Evolutionary conservation across 2,888 invertebrate species (phyloP).

Genomic region (Drosophila hamatofila): DNA sequence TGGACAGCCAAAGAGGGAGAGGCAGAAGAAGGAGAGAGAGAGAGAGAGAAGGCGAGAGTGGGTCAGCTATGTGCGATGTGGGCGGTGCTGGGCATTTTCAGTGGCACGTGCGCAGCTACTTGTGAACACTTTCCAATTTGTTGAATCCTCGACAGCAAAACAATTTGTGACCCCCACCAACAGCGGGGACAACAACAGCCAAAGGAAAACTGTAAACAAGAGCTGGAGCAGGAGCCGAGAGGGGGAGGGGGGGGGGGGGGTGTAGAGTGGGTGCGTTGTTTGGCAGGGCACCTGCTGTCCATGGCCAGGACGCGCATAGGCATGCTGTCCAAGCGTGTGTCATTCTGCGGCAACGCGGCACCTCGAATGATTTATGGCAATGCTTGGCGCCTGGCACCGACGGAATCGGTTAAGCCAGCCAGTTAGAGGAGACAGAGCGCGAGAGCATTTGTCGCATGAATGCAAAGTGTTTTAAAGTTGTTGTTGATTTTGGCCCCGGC

Average conservation of each 20-base stretch:
- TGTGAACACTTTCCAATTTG: conserved; percentile 80
- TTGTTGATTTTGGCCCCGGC: conserved; percentile 56
- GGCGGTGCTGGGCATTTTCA: conserved; percentile 11
- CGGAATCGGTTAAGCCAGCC: conserved; percentile 12
- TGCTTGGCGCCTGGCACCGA: conserved; percentile 39
- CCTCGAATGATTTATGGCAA: conserved; percentile 72
- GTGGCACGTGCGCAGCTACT: conserved; percentile 71
- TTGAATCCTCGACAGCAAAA: conserved; percentile 72
- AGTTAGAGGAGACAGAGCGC: neutral
- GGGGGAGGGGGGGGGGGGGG: neutral
- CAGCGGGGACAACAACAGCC: conserved; percentile 42
- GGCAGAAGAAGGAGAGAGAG: neutral
- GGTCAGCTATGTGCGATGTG: conserved; percentile 43
- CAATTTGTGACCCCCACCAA: conserved; percentile 70
- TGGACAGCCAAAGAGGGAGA: conserved; percentile 39
- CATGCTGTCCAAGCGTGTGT: conserved; percentile 65
- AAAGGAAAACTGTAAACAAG: conserved; percentile 5
- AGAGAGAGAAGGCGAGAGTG: neutral
- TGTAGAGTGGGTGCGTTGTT: no score
- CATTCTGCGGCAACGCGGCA: conserved; percentile 78
- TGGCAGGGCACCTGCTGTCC: conserved; percentile 42
- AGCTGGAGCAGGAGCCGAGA: neutral
- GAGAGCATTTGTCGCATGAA: conserved; percentile 63
- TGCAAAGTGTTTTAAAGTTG: conserved; percentile 72
- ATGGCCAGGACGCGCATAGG: conserved; percentile 24